phyloP scores from a whole-genome alignment of 2,888 invertebrate genomes.

The Ischnura elegans region DNA sequence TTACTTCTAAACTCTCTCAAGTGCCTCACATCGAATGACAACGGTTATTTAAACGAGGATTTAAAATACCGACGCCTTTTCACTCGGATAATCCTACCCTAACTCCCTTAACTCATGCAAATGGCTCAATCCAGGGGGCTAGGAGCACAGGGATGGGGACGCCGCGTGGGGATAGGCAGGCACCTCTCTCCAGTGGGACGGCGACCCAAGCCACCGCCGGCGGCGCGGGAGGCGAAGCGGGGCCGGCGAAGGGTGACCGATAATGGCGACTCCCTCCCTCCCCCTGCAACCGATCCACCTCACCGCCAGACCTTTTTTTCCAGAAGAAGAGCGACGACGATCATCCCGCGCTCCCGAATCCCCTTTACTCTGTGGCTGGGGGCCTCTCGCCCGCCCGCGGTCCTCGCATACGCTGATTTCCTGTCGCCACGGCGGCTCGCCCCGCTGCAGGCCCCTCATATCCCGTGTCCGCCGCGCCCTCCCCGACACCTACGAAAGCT shows the following conservation, averaged over 20 bases:
- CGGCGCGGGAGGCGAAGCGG: conserved; percentile 43
- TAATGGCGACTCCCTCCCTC: neutral
- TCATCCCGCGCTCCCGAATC: conserved; percentile 11
- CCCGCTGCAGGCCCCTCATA: neutral
- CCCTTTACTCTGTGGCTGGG: neutral
- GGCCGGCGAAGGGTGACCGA: conserved; percentile 57
- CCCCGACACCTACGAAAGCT: conserved; percentile 27
- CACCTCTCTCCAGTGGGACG: conserved; percentile 27
- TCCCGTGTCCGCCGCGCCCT: conserved; percentile 52
- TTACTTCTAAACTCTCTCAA: no score
- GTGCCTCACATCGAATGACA: neutral
- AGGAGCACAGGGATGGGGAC: neutral
- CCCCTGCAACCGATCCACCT: neutral
- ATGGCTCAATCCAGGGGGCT: conserved; percentile 49
- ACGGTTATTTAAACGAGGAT: neutral
- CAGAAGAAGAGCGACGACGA: conserved; percentile 27
- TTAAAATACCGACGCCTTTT: neutral
- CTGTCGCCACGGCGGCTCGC: conserved; percentile 37
- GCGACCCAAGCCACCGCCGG: conserved; percentile 46
- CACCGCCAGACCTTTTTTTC: neutral
- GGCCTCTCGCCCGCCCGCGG: conserved; percentile 14
- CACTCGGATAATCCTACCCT: neutral
- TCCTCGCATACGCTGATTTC: conserved; percentile 44
- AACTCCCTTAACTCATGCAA: neutral
- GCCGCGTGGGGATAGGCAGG: neutral